A percentile compares a stretch with the other conserved stretches of the same genome.
Conservation (phyloP, 1,140 invertebrate species). For the Propsilocerus akamusi region DNA sequence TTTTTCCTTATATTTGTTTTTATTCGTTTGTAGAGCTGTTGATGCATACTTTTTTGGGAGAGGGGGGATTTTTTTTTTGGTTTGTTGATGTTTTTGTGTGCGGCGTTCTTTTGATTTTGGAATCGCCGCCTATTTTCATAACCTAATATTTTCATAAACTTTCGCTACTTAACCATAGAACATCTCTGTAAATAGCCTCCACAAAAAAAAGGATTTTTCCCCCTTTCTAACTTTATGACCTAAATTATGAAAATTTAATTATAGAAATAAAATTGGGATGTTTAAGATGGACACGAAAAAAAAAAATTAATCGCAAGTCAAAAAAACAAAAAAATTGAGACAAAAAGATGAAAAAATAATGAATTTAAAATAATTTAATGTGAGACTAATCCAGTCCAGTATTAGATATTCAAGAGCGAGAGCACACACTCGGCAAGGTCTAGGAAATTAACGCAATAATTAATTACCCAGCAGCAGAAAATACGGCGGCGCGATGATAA, state of each 20-base stretch:
- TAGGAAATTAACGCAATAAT: too few relatives aligned
- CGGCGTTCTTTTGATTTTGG: not conserved
- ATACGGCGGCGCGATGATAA: too few relatives aligned
- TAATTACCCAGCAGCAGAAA: too few relatives aligned
- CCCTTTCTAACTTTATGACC: not conserved
- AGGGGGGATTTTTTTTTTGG: not conserved
- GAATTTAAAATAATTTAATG: too few relatives aligned
- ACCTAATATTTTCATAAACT: too few relatives aligned
- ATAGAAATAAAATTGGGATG: conserved; percentile 5
- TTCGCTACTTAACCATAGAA: too few relatives aligned
- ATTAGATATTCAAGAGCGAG: too few relatives aligned
- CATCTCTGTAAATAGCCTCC: too few relatives aligned
- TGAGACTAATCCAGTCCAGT: too few relatives aligned
- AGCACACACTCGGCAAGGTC: conserved; percentile 5
- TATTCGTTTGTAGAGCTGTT: not conserved
- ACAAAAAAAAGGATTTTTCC: too few relatives aligned
- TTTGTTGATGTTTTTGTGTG: not conserved
- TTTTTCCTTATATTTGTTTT: not conserved
- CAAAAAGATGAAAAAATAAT: too few relatives aligned
- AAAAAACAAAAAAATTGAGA: conserved; percentile 1
- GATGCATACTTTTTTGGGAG: not conserved
- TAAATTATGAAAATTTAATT: not conserved
- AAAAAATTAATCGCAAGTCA: not conserved
- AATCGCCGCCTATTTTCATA: too few relatives aligned
- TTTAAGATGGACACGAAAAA: not conserved